phyloP scores from a whole-genome alignment of 2,888 invertebrate species.

The Plagodis pulveraria region DNA sequence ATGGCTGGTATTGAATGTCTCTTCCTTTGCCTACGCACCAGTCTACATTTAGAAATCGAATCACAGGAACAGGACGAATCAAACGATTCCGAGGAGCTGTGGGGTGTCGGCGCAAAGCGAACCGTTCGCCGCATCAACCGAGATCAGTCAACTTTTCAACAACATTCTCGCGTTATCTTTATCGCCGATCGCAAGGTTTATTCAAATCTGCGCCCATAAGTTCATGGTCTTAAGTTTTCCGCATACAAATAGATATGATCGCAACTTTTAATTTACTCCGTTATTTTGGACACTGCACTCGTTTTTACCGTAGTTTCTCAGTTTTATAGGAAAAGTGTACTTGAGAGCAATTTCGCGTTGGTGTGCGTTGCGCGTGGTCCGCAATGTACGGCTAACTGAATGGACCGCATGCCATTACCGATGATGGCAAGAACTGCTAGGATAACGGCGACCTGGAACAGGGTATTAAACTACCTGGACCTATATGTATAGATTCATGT shows the following conservation, averaged over 20 bases:
- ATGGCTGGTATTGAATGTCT: conserved; percentile 27
- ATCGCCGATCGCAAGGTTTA: conserved; percentile 26
- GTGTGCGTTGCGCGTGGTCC: conserved; percentile 40
- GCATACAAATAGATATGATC: conserved; percentile 17
- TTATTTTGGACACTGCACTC: conserved; percentile 37
- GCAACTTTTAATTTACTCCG: conserved; percentile 21
- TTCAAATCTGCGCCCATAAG: conserved; percentile 28
- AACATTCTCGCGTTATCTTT: conserved; percentile 31
- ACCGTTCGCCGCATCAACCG: conserved; percentile 62
- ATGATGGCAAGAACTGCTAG: conserved; percentile 54
- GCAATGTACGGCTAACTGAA: conserved; percentile 42
- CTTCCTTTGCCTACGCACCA: conserved; percentile 46
- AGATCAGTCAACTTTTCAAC: conserved; percentile 23
- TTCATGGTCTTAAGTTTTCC: conserved; percentile 23
- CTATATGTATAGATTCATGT: conserved; percentile 6
- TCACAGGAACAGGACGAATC: conserved; percentile 35
- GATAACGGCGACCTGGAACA: conserved; percentile 53
- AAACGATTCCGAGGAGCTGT: conserved; percentile 49
- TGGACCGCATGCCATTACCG: conserved; percentile 45
- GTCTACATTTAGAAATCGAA: conserved; percentile 42
- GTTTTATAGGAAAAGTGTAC: conserved; percentile 30
- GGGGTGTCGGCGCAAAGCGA: conserved; percentile 70
- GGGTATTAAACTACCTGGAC: conserved; percentile 25
- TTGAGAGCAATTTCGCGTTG: conserved; percentile 25
- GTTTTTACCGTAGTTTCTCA: conserved; percentile 28